These are phyloP conservation scores for human (Homo sapiens) DNA, from an alignment of 2,113 vertebrate species.

Conservation along the genomic window DNA sequence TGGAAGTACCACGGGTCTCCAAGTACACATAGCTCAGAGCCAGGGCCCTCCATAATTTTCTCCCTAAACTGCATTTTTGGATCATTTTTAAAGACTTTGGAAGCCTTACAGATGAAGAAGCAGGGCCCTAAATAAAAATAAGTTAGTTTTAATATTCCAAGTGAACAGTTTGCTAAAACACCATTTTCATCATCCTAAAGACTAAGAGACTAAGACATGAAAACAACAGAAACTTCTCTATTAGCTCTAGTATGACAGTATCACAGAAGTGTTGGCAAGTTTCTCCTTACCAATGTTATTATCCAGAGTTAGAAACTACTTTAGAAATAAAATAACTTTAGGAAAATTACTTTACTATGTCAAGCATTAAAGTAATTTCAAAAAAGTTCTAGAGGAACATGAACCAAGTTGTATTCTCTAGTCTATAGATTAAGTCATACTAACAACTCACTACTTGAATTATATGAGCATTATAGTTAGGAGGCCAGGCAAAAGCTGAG, in stretches of 20 bases:
- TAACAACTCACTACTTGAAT: background rate
- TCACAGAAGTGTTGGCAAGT: background rate
- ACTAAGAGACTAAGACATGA: background rate
- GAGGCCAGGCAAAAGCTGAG: background rate
- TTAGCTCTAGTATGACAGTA: background rate
- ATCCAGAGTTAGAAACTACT: background rate
- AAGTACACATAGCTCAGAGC: background rate
- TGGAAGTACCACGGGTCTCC: background rate
- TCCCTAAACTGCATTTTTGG: background rate
- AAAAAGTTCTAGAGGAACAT: background rate
- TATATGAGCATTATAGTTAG: background rate
- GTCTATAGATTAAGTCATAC: background rate
- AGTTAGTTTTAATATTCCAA: background rate
- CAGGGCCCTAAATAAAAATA: conserved; percentile 7
- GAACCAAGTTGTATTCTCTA: background rate
- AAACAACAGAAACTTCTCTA: background rate
- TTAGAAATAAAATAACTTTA: background rate
- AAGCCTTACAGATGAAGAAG: background rate
- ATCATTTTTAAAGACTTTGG: background rate
- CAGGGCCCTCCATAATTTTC: background rate
- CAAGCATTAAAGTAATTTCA: conserved; percentile 28
- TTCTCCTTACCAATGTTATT: background rate
- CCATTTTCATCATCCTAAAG: background rate
- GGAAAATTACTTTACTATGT: conserved; percentile 34
- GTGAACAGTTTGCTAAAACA: background rate